Conservation (phyloP, 2,113 vertebrate genomes). For the Pitta sordida region DNA sequence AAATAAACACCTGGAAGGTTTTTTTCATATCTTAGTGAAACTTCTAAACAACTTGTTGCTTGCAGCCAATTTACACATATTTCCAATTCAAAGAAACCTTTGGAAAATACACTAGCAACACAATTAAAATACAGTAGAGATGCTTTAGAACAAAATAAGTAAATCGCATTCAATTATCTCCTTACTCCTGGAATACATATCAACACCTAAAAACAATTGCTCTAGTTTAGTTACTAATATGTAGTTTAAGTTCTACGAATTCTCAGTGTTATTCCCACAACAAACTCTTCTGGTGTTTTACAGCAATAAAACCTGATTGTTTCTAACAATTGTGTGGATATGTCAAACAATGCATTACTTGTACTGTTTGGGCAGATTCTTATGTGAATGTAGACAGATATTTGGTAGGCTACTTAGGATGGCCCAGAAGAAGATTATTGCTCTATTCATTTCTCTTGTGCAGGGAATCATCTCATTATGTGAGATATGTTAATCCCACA, state of each 20-base stretch:
- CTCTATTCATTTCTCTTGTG: neutral
- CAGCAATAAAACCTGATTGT: neutral
- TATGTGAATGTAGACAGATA: neutral
- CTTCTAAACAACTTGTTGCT: neutral
- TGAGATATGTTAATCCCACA: neutral
- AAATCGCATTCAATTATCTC: neutral
- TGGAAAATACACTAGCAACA: neutral
- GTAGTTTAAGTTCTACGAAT: neutral
- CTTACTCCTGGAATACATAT: neutral
- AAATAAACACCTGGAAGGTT: neutral
- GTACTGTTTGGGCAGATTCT: neutral
- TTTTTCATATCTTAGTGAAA: neutral
- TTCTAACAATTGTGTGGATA: neutral
- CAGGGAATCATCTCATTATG: neutral
- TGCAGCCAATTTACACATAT: neutral
- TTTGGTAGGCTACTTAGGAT: neutral
- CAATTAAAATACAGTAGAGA: neutral
- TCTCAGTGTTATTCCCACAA: neutral
- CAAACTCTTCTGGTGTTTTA: neutral
- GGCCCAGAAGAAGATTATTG: neutral
- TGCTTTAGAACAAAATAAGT: neutral
- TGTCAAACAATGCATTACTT: neutral
- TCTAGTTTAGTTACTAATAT: neutral
- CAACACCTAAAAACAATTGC: neutral
- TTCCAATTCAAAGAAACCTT: neutral